These are phyloP conservation scores for Pheosia tremula DNA, from an alignment of 2,888 invertebrate genomes.

Conservation along the genomic window DNA sequence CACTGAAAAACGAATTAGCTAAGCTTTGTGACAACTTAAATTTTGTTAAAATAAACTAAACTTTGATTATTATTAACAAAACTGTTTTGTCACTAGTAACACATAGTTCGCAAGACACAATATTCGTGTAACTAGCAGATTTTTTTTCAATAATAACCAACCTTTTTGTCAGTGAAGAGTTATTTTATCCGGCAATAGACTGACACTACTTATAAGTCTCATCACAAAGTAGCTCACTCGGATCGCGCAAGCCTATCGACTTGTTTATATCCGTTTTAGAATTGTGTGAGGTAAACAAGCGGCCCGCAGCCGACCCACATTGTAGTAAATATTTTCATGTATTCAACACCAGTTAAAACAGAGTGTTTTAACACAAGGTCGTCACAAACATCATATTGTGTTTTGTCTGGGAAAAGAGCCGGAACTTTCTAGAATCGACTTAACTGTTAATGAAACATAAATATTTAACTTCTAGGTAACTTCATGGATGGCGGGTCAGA, in stretches of 20 bases:
- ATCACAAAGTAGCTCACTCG: not conserved
- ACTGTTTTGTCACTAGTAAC: no score
- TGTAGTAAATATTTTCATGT: slow-evolving; percentile 2
- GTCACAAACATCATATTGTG: not conserved
- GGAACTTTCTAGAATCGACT: not conserved
- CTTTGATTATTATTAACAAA: no score
- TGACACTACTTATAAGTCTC: not conserved
- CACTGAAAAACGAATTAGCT: no score
- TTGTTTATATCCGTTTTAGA: slow-evolving; percentile 5
- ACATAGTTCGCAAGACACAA: no score
- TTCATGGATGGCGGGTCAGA: no score
- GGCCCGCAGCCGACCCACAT: not conserved
- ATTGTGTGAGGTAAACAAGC: not conserved
- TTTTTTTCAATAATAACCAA: no score
- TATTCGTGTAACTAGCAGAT: no score
- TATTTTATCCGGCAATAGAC: not conserved
- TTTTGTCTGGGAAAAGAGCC: not conserved
- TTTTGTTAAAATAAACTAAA: no score
- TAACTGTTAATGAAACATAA: not conserved
- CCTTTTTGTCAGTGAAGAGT: not conserved
- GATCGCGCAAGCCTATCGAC: not conserved
- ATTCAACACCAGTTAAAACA: not conserved
- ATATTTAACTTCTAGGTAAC: not conserved
- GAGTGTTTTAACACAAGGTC: not conserved
- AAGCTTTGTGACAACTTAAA: no score